phyloP scores from a whole-genome alignment of 2,888 invertebrate species.

The Acleris sparsana region DNA sequence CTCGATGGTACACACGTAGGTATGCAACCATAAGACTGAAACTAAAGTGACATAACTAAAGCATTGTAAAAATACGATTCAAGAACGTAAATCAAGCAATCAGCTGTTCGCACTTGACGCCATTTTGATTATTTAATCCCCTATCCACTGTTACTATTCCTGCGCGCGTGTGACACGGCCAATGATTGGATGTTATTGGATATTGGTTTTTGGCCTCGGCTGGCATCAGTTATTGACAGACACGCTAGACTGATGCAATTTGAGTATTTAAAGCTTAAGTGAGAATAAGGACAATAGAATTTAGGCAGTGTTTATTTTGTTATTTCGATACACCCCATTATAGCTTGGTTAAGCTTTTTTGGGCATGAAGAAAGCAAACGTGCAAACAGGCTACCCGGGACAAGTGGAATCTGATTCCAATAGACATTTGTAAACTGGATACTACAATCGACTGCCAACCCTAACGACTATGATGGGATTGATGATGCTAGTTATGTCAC shows the following conservation, averaged over 20 bases:
- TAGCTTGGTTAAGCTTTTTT: too few species aligned
- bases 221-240: conserved; percentile 33
- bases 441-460: too few species aligned
- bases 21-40: neutral
- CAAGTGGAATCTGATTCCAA: too few species aligned
- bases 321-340: too few species aligned
- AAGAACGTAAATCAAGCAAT: neutral
- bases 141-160: conserved; percentile 10
- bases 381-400: too few species aligned
- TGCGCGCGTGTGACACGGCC: conserved; percentile 8
- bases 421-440: too few species aligned
- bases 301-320: too few species aligned
- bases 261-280: neutral
- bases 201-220: conserved; percentile 24
- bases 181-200: conserved; percentile 33
- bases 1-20: neutral
- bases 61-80: too few species aligned
- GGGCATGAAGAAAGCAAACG: too few species aligned
- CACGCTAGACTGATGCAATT: conserved; percentile 21
- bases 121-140: conserved; percentile 3
- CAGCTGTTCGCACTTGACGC: conserved; percentile 9
- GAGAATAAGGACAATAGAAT: too few species aligned
- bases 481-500: too few species aligned
- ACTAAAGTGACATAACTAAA: neutral
- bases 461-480: too few species aligned